Conservation (phyloP, 2,888 invertebrate species). For the Tetranychus piercei region DNA sequence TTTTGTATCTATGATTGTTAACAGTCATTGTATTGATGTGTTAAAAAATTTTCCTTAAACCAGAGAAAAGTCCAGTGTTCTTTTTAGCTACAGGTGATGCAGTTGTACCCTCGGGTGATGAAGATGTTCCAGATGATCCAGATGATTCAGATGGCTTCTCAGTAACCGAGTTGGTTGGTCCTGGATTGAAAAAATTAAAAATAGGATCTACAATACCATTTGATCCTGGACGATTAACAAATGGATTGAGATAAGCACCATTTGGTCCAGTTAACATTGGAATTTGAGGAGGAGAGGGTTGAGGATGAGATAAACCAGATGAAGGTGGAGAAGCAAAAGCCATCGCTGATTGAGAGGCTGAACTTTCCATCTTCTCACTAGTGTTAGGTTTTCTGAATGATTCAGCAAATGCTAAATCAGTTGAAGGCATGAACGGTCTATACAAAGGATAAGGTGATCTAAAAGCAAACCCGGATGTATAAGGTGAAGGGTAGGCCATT, state of each 20-base stretch:
- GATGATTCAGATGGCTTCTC: not conserved
- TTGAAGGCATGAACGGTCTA: not conserved
- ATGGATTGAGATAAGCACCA: not conserved
- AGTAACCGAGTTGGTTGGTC: not conserved
- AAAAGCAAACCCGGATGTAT: not conserved
- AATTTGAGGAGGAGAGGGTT: not conserved
- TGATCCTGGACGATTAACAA: slow-evolving; percentile 6
- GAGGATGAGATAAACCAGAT: not conserved
- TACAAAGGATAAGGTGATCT: not conserved
- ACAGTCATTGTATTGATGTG: not conserved
- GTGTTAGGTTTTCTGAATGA: not conserved
- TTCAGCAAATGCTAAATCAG: slow-evolving; percentile 7
- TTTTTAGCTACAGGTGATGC: not conserved
- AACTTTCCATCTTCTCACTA: slow-evolving; percentile 1
- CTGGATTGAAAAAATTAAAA: slow-evolving; percentile 10
- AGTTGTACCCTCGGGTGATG: not conserved
- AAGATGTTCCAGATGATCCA: not conserved
- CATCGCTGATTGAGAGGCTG: not conserved
- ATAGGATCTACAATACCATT: not conserved
- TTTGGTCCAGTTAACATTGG: not conserved
- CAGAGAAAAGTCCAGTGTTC: not conserved
- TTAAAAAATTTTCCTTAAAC: slow-evolving; percentile 1
- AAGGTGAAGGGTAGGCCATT: not conserved
- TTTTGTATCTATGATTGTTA: not conserved
- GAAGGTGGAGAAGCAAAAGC: not conserved